Percentiles rank a stretch among this genome's conserved stretches.
Evolutionary conservation across 2,888 invertebrate species (phyloP).

Genomic region (Phorcus lineatus): DNA sequence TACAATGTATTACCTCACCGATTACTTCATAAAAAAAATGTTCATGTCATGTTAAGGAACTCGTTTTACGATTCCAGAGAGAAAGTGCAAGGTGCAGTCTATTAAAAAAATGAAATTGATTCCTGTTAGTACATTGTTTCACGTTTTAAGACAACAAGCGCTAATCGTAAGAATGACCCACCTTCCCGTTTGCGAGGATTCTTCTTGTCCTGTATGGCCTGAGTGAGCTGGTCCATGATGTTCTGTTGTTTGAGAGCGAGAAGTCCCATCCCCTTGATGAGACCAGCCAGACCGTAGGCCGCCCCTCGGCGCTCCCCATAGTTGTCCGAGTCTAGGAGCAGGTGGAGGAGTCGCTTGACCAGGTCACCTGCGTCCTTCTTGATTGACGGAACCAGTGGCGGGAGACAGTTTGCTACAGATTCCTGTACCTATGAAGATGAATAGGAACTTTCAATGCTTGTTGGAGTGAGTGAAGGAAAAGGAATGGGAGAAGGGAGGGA

Average conservation of each 20-base stretch:
- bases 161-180: slow-evolving; percentile 52
- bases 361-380: slow-evolving; percentile 92
- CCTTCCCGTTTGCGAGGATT: slow-evolving; percentile 95
- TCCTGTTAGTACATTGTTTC: no score
- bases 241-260: slow-evolving; percentile 94
- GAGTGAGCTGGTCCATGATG: slow-evolving; percentile 94
- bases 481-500: no score
- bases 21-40: no score
- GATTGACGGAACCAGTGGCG: slow-evolving; percentile 93
- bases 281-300: slow-evolving; percentile 96
- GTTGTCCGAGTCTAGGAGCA: slow-evolving; percentile 72
- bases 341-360: slow-evolving; percentile 84
- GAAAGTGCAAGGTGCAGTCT: no score
- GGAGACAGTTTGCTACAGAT: slow-evolving; percentile 96
- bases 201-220: slow-evolving; percentile 97
- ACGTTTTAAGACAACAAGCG: no score
- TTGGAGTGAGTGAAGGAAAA: no score
- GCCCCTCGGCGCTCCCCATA: slow-evolving; percentile 83
- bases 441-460: not conserved
- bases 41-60: no score
- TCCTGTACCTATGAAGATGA: slow-evolving; percentile 86
- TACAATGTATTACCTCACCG: no score
- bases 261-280: slow-evolving; percentile 97
- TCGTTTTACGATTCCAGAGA: no score
- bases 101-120: no score